A percentile compares a stretch with the other conserved stretches of the same genome.
Conservation (phyloP, 2,113 vertebrate genomes). For the Poeciliopsis retropinna region DNA sequence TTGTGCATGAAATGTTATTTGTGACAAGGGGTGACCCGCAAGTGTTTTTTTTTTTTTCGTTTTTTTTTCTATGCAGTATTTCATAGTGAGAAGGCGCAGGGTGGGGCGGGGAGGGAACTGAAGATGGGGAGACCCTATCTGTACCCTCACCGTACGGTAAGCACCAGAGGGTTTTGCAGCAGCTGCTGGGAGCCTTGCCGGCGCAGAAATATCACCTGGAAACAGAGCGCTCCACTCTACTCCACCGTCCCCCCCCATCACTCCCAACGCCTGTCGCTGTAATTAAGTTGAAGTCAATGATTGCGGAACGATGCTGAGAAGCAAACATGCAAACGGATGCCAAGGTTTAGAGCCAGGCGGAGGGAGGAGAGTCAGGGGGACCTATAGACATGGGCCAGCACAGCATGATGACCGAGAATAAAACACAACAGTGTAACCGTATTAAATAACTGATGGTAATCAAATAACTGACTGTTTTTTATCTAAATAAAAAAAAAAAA, state of each 20-base stretch:
- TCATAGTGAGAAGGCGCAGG: constrained; percentile 80
- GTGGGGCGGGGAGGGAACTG: constrained; percentile 2
- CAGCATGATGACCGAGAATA: neutral
- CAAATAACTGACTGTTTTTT: no score
- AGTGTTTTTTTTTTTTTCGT: constrained; percentile 58
- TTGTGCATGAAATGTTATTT: constrained; percentile 99
- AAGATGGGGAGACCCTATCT: constrained; percentile 56
- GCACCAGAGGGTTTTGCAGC: constrained; percentile 97
- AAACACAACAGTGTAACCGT: neutral
- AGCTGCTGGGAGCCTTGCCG: constrained; percentile 95
- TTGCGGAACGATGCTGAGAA: constrained; percentile 96
- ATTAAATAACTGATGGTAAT: neutral
- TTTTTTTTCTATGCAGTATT: constrained; percentile 77
- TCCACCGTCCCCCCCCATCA: constrained; percentile 91
- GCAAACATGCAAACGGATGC: constrained; percentile 83
- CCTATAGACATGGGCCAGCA: neutral
- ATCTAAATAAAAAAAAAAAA: no score
- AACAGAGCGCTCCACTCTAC: constrained; percentile 95
- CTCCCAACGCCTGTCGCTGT: constrained; percentile 97
- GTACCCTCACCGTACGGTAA: constrained; percentile 82
- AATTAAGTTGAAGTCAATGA: constrained; percentile 99
- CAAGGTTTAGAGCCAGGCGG: constrained; percentile 71
- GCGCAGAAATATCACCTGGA: constrained; percentile 99
- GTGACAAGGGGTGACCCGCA: constrained; percentile 97
- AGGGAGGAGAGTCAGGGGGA: constrained; percentile 26